phyloP scores from a whole-genome alignment of 2,888 invertebrate species.

The Heteromurus nitidus region DNA sequence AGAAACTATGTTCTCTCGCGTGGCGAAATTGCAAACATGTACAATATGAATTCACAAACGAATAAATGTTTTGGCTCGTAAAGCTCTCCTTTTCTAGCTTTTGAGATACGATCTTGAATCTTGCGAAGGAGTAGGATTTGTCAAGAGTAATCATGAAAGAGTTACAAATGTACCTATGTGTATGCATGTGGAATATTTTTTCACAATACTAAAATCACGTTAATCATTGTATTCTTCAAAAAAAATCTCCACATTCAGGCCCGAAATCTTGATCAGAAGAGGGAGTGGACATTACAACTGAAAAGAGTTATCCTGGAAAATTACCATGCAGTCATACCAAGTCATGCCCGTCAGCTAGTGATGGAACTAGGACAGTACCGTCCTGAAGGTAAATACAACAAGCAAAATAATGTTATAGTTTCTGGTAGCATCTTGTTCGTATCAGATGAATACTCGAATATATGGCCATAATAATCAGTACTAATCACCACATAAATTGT shows the following conservation, averaged over 20 bases:
- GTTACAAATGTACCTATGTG: no score
- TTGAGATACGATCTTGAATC: no score
- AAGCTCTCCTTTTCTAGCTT: no score
- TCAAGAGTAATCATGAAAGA: no score
- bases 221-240: conserved; percentile 15
- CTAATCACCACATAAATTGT: background rate
- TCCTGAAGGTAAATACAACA: conserved; percentile 80
- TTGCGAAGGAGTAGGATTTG: no score
- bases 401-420: background rate
- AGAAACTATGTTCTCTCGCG: no score
- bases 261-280: conserved; percentile 87
- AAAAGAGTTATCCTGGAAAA: conserved; percentile 95
- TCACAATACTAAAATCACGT: no score
- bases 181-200: no score
- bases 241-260: conserved; percentile 78
- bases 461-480: background rate
- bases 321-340: conserved; percentile 94
- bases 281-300: conserved; percentile 87
- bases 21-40: no score
- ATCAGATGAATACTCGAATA: background rate
- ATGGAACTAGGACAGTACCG: conserved; percentile 90
- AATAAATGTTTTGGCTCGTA: no score
- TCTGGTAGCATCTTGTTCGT: background rate
- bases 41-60: no score
- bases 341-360: conserved; percentile 92